Percentiles rank a stretch among this genome's conserved stretches.
Evolutionary conservation across 2,113 vertebrate genomes (phyloP).

Genomic region (Setophaga petechia): DNA sequence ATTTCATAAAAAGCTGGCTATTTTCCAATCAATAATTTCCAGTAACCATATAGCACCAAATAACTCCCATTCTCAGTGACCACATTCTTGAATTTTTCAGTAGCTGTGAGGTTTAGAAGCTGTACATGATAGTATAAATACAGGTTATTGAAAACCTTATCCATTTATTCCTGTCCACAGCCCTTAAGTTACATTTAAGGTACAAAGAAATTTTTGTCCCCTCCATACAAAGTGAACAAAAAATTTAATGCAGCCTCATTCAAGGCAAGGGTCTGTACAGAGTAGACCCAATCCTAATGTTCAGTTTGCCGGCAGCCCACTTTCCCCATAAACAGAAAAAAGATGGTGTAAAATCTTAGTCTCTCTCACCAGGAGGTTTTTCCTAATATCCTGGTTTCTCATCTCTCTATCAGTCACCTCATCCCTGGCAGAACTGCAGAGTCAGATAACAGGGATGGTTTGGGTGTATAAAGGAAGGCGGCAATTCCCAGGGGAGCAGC

Average conservation of each 20-base stretch:
- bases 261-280: background rate
- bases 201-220: background rate
- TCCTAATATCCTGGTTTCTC: background rate
- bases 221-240: background rate
- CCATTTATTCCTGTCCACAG: background rate
- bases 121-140: background rate
- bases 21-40: background rate
- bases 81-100: background rate
- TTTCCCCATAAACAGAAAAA: background rate
- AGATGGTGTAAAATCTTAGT: background rate
- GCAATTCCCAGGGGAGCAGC: background rate
- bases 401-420: background rate
- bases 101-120: background rate
- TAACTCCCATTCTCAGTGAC: background rate
- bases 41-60: background rate
- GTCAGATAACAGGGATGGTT: background rate
- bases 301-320: background rate
- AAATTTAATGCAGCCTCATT: background rate
- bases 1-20: background rate
- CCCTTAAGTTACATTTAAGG: background rate
- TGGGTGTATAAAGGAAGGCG: background rate
- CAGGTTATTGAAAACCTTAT: background rate
- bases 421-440: background rate
- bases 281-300: background rate
- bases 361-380: background rate